A percentile compares a stretch with the other conserved stretches of the same genome.
phyloP scores from a whole-genome alignment of 2,888 invertebrate species.

The Netelia fuscicornis region DNA sequence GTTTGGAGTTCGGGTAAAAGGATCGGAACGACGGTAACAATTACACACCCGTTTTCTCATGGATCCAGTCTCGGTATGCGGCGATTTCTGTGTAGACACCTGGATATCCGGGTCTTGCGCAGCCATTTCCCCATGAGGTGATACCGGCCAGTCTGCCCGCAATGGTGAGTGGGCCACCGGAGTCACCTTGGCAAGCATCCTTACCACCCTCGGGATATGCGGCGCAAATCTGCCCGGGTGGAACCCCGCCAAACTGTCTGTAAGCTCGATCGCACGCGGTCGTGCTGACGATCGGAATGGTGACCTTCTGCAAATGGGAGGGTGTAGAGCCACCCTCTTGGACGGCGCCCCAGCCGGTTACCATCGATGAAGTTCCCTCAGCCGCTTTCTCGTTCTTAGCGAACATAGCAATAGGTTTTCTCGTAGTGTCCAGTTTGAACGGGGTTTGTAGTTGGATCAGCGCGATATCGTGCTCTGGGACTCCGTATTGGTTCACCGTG shows the following conservation, averaged over 20 bases:
- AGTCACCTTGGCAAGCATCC: slow-evolving; percentile 76
- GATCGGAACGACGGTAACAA: not conserved
- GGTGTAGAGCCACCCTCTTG: slow-evolving; percentile 70
- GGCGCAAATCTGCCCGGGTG: slow-evolving; percentile 86
- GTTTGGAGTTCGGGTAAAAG: not conserved
- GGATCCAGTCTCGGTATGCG: slow-evolving; percentile 84
- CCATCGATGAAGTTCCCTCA: slow-evolving; percentile 67
- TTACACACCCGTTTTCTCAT: slow-evolving; percentile 65
- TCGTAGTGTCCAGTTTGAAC: slow-evolving; percentile 84
- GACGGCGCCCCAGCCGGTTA: slow-evolving; percentile 77
- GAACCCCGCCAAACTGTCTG: slow-evolving; percentile 70
- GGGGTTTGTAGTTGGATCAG: slow-evolving; percentile 85
- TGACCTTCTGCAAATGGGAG: slow-evolving; percentile 85
- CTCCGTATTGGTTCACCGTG: slow-evolving; percentile 79
- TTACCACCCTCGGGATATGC: slow-evolving; percentile 86
- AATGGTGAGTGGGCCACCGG: slow-evolving; percentile 76
- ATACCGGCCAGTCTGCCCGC: slow-evolving; percentile 76
- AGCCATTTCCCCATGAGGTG: slow-evolving; percentile 86
- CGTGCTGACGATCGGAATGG: slow-evolving; percentile 86
- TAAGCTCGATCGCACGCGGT: slow-evolving; percentile 86
- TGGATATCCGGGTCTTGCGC: slow-evolving; percentile 85
- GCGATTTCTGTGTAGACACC: slow-evolving; percentile 86
- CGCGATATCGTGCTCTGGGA: slow-evolving; percentile 85
- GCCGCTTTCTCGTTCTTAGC: slow-evolving; percentile 75
- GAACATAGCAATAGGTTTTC: slow-evolving; percentile 85